Conservation (phyloP, 2,888 invertebrate species). For the Conchocele bisecta region DNA sequence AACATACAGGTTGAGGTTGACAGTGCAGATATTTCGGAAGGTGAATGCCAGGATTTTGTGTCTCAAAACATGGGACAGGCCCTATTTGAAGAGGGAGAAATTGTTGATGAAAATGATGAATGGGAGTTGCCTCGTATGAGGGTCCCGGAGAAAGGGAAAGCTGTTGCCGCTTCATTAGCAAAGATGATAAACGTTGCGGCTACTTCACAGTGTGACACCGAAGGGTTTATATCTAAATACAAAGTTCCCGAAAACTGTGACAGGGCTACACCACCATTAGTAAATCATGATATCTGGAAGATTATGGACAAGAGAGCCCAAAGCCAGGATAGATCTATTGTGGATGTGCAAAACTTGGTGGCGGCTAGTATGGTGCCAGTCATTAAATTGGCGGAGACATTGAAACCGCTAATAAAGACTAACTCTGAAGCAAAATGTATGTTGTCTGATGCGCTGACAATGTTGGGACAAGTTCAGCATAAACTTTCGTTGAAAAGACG, state of each 20-base stretch:
- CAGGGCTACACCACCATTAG: background rate
- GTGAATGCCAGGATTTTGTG: too few species aligned
- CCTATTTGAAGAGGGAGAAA: too few species aligned
- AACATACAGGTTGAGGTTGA: too few species aligned
- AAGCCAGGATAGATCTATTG: conserved; percentile 3
- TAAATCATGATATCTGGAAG: conserved; percentile 26
- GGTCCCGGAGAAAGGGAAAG: background rate
- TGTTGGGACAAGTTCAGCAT: conserved; percentile 18
- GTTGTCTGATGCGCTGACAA: conserved; percentile 19
- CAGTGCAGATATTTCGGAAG: too few species aligned
- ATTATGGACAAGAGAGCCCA: conserved; percentile 12
- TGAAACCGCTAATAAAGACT: background rate
- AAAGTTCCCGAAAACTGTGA: conserved; percentile 27
- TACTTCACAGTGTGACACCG: conserved; percentile 8
- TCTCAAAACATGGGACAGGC: too few species aligned
- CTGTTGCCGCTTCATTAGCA: conserved; percentile 9
- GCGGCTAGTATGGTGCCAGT: conserved; percentile 13
- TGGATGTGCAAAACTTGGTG: conserved; percentile 6
- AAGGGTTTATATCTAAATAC: too few species aligned
- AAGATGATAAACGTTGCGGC: conserved; percentile 12
- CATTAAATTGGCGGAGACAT: conserved; percentile 3
- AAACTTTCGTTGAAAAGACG: conserved; percentile 8
- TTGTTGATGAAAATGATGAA: too few species aligned
- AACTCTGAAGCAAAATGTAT: conserved; percentile 13
- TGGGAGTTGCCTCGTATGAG: conserved; percentile 7